Percentiles rank a stretch among this genome's conserved stretches.
phyloP scores from a whole-genome alignment of 1,140 invertebrate genomes.

The Drosophila seguyi region DNA sequence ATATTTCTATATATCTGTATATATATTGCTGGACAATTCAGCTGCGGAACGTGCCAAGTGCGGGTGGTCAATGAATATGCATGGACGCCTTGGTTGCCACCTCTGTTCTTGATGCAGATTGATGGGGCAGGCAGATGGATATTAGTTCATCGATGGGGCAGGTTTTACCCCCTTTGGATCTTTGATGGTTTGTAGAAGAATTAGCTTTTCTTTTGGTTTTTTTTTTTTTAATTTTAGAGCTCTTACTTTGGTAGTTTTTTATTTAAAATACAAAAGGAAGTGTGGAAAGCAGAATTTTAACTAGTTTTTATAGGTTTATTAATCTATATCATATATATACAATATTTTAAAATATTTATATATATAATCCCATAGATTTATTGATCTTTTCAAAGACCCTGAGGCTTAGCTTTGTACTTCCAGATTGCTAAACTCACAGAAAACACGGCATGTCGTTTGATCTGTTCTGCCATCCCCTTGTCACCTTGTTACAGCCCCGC shows the following conservation, averaged over 20 bases:
- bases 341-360: neutral
- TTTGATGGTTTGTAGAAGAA: neutral
- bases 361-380: neutral
- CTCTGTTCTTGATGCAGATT: constrained; percentile 12
- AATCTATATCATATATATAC: neutral
- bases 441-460: constrained; percentile 5
- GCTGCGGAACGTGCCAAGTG: constrained; percentile 35
- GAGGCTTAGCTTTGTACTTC: neutral
- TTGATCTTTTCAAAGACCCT: neutral
- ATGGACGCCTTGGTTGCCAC: constrained; percentile 32
- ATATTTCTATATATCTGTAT: neutral
- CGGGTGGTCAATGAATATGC: constrained; percentile 77
- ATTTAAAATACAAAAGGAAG: neutral
- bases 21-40: neutral
- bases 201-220: no score
- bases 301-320: neutral
- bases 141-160: constrained; percentile 10
- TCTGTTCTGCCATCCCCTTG: constrained; percentile 1
- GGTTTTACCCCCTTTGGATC: no score
- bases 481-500: neutral
- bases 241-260: neutral
- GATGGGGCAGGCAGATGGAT: constrained; percentile 7
- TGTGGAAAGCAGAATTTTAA: no score
- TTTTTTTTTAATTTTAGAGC: neutral
- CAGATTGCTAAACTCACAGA: neutral